Evolutionary conservation across 2,888 invertebrate genomes (phyloP).

Genomic region (Synanthedon andrenaeformis): DNA sequence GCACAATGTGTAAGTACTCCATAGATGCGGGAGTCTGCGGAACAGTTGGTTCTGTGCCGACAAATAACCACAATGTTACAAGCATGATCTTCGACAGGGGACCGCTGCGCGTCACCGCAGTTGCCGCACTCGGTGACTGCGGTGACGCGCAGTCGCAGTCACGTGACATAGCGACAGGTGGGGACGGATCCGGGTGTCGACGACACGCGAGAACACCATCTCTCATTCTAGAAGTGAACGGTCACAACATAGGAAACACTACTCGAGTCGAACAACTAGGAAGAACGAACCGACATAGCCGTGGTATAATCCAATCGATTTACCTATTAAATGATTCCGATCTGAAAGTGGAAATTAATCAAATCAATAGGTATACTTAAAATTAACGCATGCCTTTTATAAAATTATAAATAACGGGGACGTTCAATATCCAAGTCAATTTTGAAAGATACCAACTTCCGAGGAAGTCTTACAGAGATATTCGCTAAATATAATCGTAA

Average conservation of each 20-base stretch:
- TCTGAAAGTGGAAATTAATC: constrained; percentile 66
- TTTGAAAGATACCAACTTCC: too few relatives aligned
- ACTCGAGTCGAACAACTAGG: constrained; percentile 52
- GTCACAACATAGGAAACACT: constrained; percentile 34
- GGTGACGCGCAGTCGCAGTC: neutral
- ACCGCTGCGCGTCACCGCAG: constrained; percentile 9
- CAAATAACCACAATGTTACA: constrained; percentile 62
- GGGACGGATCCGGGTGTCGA: constrained; percentile 12
- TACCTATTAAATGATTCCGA: constrained; percentile 72
- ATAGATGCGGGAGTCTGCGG: constrained; percentile 66
- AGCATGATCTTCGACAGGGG: constrained; percentile 33
- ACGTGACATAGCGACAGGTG: constrained; percentile 13
- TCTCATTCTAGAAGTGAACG: constrained; percentile 37
- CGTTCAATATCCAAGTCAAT: too few relatives aligned
- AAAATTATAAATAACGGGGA: constrained; percentile 1
- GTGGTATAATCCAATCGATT: constrained; percentile 48
- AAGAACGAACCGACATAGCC: constrained; percentile 35
- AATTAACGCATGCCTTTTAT: constrained; percentile 28
- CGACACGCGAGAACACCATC: constrained; percentile 31
- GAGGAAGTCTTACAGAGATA: too few relatives aligned
- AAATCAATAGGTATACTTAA: constrained; percentile 45
- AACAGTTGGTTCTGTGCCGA: constrained; percentile 65
- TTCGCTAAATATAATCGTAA: too few relatives aligned
- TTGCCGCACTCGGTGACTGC: constrained; percentile 3
- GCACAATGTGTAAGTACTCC: constrained; percentile 67